Conservation (phyloP, 23 tunicate species). For the Oikopleura dioica region DNA sequence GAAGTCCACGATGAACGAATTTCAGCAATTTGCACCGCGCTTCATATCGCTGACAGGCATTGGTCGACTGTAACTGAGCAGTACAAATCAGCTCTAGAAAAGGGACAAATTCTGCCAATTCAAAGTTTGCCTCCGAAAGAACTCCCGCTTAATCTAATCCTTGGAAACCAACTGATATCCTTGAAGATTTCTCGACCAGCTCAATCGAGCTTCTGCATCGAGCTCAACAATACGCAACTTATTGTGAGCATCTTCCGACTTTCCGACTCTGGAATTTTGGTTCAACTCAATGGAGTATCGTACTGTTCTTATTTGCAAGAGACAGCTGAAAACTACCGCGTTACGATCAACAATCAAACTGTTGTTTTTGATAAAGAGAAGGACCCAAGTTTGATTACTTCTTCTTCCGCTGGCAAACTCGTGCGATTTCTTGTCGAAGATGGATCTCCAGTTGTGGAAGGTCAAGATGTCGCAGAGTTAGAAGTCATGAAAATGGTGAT, state of each 20-base stretch:
- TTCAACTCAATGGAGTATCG: background rate
- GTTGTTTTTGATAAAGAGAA: constrained; percentile 68
- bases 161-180: background rate
- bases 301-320: background rate
- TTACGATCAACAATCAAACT: constrained; percentile 93
- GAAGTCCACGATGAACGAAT: constrained; percentile 42
- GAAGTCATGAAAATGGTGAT: constrained; percentile 99
- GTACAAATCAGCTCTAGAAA: background rate
- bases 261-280: background rate
- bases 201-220: background rate
- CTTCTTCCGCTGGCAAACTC: constrained; percentile 87
- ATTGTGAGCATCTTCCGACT: background rate
- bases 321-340: constrained; percentile 29
- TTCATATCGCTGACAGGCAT: constrained; percentile 68
- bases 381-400: constrained; percentile 54
- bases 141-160: background rate
- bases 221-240: background rate
- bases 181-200: background rate
- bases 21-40: constrained; percentile 57
- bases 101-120: background rate
- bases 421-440: constrained; percentile 49
- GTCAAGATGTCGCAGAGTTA: constrained; percentile 56
- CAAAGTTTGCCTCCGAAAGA: background rate
- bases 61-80: background rate
- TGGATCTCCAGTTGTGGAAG: constrained; percentile 45